Conservation (phyloP, 2,113 vertebrate genomes). For the Clarias macrocephalus region DNA sequence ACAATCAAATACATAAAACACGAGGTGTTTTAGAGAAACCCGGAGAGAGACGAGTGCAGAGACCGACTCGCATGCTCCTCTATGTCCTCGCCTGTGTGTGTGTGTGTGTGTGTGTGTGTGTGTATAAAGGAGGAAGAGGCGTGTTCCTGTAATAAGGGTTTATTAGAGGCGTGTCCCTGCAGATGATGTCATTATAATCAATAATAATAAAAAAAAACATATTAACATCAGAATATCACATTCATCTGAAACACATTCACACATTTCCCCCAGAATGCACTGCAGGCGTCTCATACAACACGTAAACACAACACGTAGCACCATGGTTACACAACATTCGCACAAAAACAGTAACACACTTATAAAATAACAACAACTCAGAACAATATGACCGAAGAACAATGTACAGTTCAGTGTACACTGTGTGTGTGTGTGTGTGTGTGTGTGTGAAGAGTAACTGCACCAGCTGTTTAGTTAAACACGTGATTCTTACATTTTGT, state of each 20-base stretch:
- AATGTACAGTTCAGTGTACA: constrained; percentile 42
- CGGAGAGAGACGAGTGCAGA: background rate
- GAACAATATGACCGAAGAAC: constrained; percentile 54
- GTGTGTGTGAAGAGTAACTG: background rate
- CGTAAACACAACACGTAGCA: constrained; percentile 63
- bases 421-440: background rate
- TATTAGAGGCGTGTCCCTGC: constrained; percentile 25
- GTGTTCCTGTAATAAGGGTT: constrained; percentile 20
- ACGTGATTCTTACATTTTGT: background rate
- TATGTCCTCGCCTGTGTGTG: background rate
- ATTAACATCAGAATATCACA: background rate
- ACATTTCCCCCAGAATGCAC: constrained; percentile 26
- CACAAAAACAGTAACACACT: constrained; percentile 48
- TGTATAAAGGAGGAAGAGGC: background rate
- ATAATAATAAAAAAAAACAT: background rate
- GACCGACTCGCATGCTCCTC: background rate
- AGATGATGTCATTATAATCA: constrained; percentile 17
- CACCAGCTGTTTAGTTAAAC: background rate
- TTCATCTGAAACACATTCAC: background rate
- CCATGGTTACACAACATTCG: constrained; percentile 64
- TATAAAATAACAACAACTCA: constrained; percentile 48
- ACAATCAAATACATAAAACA: background rate
- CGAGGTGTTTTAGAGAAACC: background rate
- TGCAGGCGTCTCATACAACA: constrained; percentile 25
- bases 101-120: constrained; percentile 38